Percentiles rank a stretch among this genome's conserved stretches.
Evolutionary conservation across 2,797 vertebrate genomes (phyloP).

Genomic region (Cryptoprocta ferox): DNA sequence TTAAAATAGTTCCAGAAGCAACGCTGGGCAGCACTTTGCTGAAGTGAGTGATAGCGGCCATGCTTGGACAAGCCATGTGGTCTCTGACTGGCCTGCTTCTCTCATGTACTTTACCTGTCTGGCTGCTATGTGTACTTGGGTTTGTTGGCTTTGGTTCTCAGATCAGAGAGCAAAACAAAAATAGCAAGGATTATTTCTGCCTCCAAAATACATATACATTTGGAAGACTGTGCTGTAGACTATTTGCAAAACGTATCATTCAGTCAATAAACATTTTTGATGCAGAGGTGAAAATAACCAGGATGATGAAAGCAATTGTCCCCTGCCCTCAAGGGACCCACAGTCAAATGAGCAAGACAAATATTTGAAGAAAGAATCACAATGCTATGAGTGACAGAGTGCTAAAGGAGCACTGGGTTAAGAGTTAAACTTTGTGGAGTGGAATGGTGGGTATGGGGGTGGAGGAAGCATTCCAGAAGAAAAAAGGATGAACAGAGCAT

Average conservation of each 20-base stretch:
- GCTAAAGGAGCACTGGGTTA: neutral
- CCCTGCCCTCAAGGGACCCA: neutral
- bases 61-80: neutral
- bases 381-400: neutral
- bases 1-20: neutral
- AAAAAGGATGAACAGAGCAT: neutral
- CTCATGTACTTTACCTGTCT: neutral
- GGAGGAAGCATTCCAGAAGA: conserved; percentile 5
- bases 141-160: neutral
- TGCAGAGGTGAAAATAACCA: neutral
- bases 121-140: neutral
- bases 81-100: neutral
- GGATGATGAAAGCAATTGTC: neutral
- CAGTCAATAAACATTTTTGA: neutral
- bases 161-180: neutral
- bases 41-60: neutral
- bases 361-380: neutral
- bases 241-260: neutral
- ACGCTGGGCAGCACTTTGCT: neutral
- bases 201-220: neutral
- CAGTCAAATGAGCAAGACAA: neutral
- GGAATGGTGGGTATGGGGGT: neutral
- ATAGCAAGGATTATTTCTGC: neutral
- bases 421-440: neutral
- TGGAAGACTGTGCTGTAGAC: neutral